Percentiles rank a stretch among this genome's conserved stretches.
These are phyloP conservation scores for Drosophila phalerata DNA, from an alignment of 2,888 invertebrate genomes.

Conservation along the genomic window DNA sequence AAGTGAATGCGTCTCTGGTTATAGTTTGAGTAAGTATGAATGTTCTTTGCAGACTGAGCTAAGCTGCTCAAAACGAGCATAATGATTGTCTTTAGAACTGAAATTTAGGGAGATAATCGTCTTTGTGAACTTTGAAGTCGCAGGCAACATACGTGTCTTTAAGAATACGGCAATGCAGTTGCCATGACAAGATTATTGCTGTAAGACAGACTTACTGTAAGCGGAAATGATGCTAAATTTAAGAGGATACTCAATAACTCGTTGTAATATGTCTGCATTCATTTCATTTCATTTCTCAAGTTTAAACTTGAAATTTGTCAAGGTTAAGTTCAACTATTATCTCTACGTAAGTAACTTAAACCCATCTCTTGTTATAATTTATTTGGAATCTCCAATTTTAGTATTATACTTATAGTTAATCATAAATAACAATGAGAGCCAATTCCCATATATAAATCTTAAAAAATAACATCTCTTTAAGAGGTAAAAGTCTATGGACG, in stretches of 20 bases:
- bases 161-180: not conserved
- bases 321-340: not conserved
- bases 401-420: no score
- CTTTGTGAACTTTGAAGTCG: not conserved
- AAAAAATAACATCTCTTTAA: no score
- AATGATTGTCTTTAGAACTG: not conserved
- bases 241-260: not conserved
- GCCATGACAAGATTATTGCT: not conserved
- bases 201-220: not conserved
- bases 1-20: not conserved
- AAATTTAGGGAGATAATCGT: not conserved
- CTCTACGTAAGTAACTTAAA: no score
- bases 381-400: no score
- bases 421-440: no score
- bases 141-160: not conserved
- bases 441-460: no score
- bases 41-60: not conserved
- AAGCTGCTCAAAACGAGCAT: not conserved
- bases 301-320: not conserved
- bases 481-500: no score
- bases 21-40: not conserved
- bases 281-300: not conserved
- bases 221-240: not conserved
- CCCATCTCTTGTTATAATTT: no score
- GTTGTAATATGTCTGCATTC: not conserved